These are phyloP conservation scores for Nasonia longicornis DNA, from an alignment of 1,140 invertebrate genomes.

Conservation along the genomic window DNA sequence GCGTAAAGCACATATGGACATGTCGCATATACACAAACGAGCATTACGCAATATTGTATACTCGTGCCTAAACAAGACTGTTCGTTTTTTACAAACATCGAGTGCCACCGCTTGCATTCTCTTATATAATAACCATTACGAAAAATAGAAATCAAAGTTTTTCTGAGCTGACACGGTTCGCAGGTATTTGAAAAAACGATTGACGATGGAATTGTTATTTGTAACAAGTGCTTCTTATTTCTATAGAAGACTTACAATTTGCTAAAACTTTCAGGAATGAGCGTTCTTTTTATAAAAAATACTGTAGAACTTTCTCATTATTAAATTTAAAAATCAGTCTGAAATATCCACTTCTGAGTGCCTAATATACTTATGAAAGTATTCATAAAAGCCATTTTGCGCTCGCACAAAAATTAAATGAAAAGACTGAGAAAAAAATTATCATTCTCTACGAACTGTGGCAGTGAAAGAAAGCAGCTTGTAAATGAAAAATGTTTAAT, in stretches of 20 bases:
- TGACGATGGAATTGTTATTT: not conserved
- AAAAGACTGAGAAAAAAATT: not conserved
- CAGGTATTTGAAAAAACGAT: not conserved
- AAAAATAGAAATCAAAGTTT: slow-evolving; percentile 26
- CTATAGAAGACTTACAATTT: no score
- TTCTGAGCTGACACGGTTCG: slow-evolving; percentile 12
- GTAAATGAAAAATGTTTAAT: slow-evolving; percentile 23
- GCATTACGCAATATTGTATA: slow-evolving; percentile 26
- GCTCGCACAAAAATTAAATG: not conserved
- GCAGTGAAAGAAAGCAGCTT: slow-evolving; percentile 9
- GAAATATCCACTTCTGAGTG: slow-evolving; percentile 6
- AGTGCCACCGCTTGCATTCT: slow-evolving; percentile 34
- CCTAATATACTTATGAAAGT: slow-evolving; percentile 16
- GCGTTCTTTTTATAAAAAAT: not conserved
- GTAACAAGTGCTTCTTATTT: not conserved
- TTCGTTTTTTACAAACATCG: slow-evolving; percentile 19
- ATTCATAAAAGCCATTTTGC: not conserved
- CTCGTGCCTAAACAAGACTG: slow-evolving; percentile 41
- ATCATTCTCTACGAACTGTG: slow-evolving; percentile 25
- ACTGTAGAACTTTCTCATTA: not conserved
- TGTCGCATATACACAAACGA: not conserved
- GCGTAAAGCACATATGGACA: slow-evolving; percentile 25
- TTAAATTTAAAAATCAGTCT: not conserved
- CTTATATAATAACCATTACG: slow-evolving; percentile 3
- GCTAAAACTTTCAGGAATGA: no score